These are phyloP conservation scores for Gisinianus flammeolus DNA, from an alignment of 2,888 invertebrate genomes.

Conservation along the genomic window DNA sequence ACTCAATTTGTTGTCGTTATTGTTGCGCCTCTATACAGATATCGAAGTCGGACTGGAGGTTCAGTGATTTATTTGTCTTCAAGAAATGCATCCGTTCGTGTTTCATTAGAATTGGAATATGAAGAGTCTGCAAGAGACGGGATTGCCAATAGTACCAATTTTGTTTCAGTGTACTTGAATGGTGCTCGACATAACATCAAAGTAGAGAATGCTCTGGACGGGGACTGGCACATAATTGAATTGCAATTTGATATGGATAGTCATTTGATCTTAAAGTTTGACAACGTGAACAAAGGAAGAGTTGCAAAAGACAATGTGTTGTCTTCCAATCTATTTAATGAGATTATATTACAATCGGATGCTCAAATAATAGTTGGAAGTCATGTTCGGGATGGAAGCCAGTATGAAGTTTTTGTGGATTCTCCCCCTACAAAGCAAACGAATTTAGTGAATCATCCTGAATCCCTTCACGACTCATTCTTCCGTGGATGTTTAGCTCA, in stretches of 20 bases:
- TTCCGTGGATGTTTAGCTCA: slow-evolving; percentile 87
- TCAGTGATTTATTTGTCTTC: slow-evolving; percentile 70
- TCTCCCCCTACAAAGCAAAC: neutral
- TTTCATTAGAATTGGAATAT: slow-evolving; percentile 41
- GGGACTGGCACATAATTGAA: slow-evolving; percentile 59
- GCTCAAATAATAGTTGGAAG: slow-evolving; percentile 51
- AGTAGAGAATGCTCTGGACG: slow-evolving; percentile 52
- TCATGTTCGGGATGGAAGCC: slow-evolving; percentile 40
- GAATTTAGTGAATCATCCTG: slow-evolving; percentile 33
- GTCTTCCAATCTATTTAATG: slow-evolving; percentile 42
- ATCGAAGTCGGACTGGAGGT: slow-evolving; percentile 42
- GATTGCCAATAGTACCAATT: slow-evolving; percentile 63
- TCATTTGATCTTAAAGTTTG: slow-evolving; percentile 43
- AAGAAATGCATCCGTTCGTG: slow-evolving; percentile 65
- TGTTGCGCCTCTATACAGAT: slow-evolving; percentile 27
- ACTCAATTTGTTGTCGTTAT: neutral
- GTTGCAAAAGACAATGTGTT: slow-evolving; percentile 10
- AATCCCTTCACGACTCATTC: slow-evolving; percentile 46
- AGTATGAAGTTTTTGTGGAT: slow-evolving; percentile 36
- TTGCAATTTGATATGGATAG: slow-evolving; percentile 44
- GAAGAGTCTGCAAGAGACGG: slow-evolving; percentile 10
- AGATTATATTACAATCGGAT: slow-evolving; percentile 36
- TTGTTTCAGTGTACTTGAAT: slow-evolving; percentile 68
- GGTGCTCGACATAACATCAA: slow-evolving; percentile 58
- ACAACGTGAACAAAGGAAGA: slow-evolving; percentile 14